Base-by-base conservation (phyloP, 2,888 invertebrate genomes). In the Leucoma salicis region DNA sequence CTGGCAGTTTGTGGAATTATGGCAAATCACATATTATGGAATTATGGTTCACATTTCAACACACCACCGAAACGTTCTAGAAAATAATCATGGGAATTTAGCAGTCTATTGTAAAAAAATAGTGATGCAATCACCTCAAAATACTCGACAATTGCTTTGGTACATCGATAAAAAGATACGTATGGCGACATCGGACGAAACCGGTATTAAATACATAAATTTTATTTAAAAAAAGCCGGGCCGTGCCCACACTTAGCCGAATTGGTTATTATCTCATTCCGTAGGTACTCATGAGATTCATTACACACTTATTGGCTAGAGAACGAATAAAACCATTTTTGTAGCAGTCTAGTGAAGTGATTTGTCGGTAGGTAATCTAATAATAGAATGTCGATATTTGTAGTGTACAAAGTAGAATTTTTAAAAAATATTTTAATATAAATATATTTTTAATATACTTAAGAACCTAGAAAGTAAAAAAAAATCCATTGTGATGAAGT, bases 231-330 rank as follows among this genome's bases (percentile, higher is more conserved):
- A 70, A 57, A 78, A 81, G 73, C 70, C 77, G 66, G 71, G 76
- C 79, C 78, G 68, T 72, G 80, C 85, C 84, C 85, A 83, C 85
- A 78, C 82, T 78, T 68, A 69, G 63, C 66, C 69, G 76, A 78
- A 82, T 82, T 72, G 69, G 78, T 74, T 77, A 80, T 85, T 85
- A 86, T 83, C 78, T 79, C 73, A 74, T 74, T 75, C 72, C 74
- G 73, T 76, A 66, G 72, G 82, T 84, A 88, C 83, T 80, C 77
- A 73, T 68, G 75, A 78, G 82, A 86, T 85, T 87, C 87, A 88
- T 89, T 88, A 82, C 87, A 76, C 79, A 82, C 79, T 81, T 82
- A 84, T 84, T 81, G 81, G 80, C 77, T 80, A 79, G 80, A 83
- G 72, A 78, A 70, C 73, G 78, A 77, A 84, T 82, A 81, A 75